Base-by-base conservation (phyloP, 2,113 vertebrate genomes). In the Cranoglanis bouderius region DNA sequence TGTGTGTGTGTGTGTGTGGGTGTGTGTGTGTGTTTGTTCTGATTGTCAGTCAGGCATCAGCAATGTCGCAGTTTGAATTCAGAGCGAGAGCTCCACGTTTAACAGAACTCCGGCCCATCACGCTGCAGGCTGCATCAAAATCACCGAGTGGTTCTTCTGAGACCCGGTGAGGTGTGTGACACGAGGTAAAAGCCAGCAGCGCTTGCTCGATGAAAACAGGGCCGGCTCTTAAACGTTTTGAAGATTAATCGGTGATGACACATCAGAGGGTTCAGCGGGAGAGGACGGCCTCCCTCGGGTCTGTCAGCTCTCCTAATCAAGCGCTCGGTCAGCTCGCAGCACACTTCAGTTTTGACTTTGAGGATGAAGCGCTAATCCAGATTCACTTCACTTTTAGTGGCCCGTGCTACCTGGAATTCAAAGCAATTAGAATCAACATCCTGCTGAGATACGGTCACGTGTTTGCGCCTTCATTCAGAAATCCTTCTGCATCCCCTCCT, bases 241-340 rank as follows among this genome's bases (percentile, higher is more conserved):
- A 90, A 90, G 92, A 85, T 92, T 94, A 94, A 95, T 94, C 91
- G 91, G 90, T 91, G 92, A 94, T 95, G 95, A 94, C 95, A 94
- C 91, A 93, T 93, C 89, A 90, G 86, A 88, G 55, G 92, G 93
- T 94, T 95, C 93, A 95, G 92, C 85, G 84, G 87, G 90, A 93
- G 93, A 89, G 92, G 91, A 91, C 90, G 90, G 92, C 90, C 90
- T 94, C 94, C 90, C 91, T 29, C 26, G 91, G 94, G 93, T 90
- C 92, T 89, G 91, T 93, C 92, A 89, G 93, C 92, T 91, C 85
- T 89, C 87, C 92, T 94, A 94, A 95, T 95, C 92, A 94, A 92
- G 78, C 63, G n/a, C 67, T 83, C 86, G 85, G 77, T 86, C 83
- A n/a, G 78, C 78, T 82, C 61, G 43, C 57, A 14, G 32, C 87